Conservation (phyloP, 2,797 vertebrate genomes). For the Hafferia zeledoni region DNA sequence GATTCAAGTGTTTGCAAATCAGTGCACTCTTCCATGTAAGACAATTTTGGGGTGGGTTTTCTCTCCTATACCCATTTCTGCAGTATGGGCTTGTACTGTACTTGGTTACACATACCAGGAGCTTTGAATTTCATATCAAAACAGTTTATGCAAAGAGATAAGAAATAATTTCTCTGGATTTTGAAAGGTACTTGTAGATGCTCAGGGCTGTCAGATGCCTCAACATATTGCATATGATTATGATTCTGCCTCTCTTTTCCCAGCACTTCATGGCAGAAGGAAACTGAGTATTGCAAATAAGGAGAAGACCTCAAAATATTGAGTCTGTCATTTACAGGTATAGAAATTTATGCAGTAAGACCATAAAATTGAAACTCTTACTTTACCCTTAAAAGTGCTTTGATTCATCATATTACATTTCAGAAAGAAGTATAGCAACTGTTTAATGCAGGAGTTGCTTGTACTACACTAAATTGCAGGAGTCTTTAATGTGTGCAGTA, state of each 20-base stretch:
- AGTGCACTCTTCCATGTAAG: neutral
- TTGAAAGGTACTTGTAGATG: neutral
- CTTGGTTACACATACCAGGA: neutral
- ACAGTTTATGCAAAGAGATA: neutral
- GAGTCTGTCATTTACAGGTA: conserved; percentile 4
- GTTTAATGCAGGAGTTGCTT: neutral
- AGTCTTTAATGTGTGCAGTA: neutral
- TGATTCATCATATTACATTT: neutral
- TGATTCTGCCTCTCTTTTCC: neutral
- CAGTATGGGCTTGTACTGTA: neutral
- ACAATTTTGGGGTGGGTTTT: neutral
- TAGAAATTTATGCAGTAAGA: neutral
- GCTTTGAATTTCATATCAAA: neutral
- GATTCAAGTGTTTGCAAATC: neutral
- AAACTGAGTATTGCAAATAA: neutral
- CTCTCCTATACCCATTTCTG: neutral
- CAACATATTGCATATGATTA: neutral
- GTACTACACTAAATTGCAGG: neutral
- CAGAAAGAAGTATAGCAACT: neutral
- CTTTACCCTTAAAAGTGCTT: neutral
- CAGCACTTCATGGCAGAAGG: neutral
- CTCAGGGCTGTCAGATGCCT: neutral
- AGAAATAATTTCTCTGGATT: neutral
- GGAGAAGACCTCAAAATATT: neutral
- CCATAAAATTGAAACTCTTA: neutral